These are phyloP conservation scores for Alfaro cultratus DNA, from an alignment of 2,797 vertebrate species.

Conservation along the genomic window DNA sequence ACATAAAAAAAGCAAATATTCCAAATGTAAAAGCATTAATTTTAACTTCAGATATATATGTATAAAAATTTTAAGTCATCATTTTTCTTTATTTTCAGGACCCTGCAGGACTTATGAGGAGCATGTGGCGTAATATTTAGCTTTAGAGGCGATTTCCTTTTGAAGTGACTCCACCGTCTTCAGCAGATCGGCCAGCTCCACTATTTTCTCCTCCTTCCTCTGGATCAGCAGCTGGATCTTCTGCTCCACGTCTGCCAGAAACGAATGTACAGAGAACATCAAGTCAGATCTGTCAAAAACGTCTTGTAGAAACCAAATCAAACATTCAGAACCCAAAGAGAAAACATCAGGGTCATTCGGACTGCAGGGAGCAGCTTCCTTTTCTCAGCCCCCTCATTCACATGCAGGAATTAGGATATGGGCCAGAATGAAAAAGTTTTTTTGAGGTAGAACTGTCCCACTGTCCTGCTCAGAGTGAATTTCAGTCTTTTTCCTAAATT, in stretches of 20 bases:
- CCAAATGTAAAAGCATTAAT: neutral
- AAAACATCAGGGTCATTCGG: neutral
- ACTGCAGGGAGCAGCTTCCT: neutral
- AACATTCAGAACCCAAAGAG: neutral
- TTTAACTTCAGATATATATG: neutral
- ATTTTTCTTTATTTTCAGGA: neutral
- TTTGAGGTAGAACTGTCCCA: neutral
- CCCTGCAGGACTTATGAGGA: conserved; percentile 1
- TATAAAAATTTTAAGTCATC: neutral
- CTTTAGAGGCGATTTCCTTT: conserved; percentile 76
- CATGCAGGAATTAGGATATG: neutral
- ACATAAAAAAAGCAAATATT: neutral
- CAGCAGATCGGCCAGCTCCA: conserved; percentile 78
- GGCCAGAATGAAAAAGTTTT: neutral
- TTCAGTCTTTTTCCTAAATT: neutral
- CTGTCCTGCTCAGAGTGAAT: neutral
- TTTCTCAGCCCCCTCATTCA: neutral
- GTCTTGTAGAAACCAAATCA: neutral
- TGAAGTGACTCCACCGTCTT: conserved; percentile 76
- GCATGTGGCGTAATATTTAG: conserved; percentile 60
- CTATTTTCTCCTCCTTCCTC: conserved; percentile 79
- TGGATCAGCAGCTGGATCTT: conserved; percentile 79
- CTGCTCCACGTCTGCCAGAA: conserved; percentile 84
- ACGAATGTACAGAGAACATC: conserved; percentile 19
- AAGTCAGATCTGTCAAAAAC: neutral